Conservation (phyloP, 2,888 invertebrate species). For the Phorcus lineatus region DNA sequence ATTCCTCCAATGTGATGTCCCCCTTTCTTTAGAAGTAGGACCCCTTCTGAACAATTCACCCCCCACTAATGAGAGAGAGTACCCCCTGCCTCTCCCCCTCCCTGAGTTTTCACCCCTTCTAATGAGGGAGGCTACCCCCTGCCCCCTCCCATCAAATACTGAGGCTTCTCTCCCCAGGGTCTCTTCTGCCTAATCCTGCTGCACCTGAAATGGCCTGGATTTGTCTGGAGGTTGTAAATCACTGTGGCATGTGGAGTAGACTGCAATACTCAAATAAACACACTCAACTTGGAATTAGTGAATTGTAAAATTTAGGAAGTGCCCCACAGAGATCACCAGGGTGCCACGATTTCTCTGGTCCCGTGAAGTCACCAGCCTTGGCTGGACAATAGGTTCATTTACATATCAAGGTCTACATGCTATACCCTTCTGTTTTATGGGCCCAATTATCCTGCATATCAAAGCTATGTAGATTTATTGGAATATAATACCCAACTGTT, state of each 20-base stretch:
- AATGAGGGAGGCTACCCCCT: not conserved
- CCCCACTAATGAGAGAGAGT: too few relatives aligned
- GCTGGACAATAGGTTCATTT: too few relatives aligned
- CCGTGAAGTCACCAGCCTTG: too few relatives aligned
- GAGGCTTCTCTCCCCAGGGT: not conserved
- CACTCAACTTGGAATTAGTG: not conserved
- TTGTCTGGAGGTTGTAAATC: constrained; percentile 21
- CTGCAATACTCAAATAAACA: not conserved
- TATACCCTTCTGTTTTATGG: too few relatives aligned
- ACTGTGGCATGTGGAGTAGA: not conserved
- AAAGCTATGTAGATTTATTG: too few relatives aligned
- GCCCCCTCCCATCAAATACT: not conserved
- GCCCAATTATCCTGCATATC: too few relatives aligned
- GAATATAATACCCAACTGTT: too few relatives aligned
- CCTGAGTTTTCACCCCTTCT: not conserved
- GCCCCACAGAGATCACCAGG: not conserved
- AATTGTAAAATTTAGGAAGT: constrained; percentile 4
- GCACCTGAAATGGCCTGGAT: constrained; percentile 12
- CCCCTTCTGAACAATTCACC: too few relatives aligned
- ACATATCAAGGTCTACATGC: too few relatives aligned
- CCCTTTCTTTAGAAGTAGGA: too few relatives aligned
- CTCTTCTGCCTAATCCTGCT: not conserved
- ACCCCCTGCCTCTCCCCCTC: not conserved
- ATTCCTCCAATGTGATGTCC: too few relatives aligned
- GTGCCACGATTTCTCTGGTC: not conserved